Conservation (phyloP, 1,140 invertebrate species). For the Drosophila ogumai region DNA sequence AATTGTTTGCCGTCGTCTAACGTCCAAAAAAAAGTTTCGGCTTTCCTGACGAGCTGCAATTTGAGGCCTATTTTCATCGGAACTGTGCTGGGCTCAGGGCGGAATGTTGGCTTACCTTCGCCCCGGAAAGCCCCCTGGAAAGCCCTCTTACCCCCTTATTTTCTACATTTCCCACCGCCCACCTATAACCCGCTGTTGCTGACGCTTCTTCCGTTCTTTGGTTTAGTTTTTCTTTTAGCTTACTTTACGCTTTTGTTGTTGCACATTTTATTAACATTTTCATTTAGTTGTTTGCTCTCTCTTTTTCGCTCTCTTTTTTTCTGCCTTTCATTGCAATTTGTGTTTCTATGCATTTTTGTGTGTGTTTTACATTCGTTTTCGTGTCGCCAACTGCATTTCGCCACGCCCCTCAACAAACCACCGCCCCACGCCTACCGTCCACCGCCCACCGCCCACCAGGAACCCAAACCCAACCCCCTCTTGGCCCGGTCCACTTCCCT, state of each 20-base stretch:
- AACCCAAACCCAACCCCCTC: slow-evolving; percentile 10
- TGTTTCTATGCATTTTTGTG: slow-evolving; percentile 82
- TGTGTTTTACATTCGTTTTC: slow-evolving; percentile 83
- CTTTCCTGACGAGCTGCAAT: slow-evolving; percentile 40
- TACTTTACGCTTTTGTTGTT: slow-evolving; percentile 68
- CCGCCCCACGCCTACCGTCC: too few relatives aligned
- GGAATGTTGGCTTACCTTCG: slow-evolving; percentile 22
- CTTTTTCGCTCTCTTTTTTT: slow-evolving; percentile 10
- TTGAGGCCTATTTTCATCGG: slow-evolving; percentile 50
- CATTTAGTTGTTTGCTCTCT: slow-evolving; percentile 64
- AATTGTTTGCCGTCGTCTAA: slow-evolving; percentile 69
- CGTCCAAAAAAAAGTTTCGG: slow-evolving; percentile 34
- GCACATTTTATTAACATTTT: slow-evolving; percentile 83
- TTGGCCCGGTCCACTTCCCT: slow-evolving; percentile 36
- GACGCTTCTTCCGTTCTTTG: slow-evolving; percentile 79
- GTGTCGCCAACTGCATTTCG: slow-evolving; percentile 67
- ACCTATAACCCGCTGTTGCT: slow-evolving; percentile 43
- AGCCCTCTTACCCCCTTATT: not conserved
- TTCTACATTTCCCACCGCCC: not conserved
- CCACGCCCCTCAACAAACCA: slow-evolving; percentile 16
- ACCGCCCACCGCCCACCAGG: not conserved
- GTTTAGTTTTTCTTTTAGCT: slow-evolving; percentile 81
- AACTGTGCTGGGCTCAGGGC: slow-evolving; percentile 39
- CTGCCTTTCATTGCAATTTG: slow-evolving; percentile 77
- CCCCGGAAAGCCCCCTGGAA: slow-evolving; percentile 9